Conservation (phyloP, 2,113 vertebrate genomes). For the Engraulis encrasicolus region DNA sequence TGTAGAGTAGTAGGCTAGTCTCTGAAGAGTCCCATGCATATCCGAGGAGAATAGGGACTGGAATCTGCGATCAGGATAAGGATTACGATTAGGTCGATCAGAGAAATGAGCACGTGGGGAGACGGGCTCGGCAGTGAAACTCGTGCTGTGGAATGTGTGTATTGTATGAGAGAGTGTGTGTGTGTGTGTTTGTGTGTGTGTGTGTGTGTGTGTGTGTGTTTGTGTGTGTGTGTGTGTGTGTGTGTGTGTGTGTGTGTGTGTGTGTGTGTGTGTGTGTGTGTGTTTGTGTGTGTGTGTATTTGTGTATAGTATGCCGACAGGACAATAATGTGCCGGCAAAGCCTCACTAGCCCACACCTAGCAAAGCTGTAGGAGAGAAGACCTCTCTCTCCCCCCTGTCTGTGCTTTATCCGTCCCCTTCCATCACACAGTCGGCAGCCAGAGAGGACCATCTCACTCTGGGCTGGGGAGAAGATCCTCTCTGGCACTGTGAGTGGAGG, state of each 20-base stretch:
- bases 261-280: conserved; percentile 3
- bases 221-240: no score
- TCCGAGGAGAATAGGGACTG: not conserved
- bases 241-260: no score
- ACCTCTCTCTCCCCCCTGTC: not conserved
- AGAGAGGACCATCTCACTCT: not conserved
- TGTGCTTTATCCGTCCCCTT: not conserved
- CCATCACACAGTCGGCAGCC: not conserved
- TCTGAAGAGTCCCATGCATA: not conserved
- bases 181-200: no score
- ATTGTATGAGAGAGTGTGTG: no score
- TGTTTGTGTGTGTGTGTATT: not conserved
- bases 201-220: no score
- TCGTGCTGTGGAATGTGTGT: not conserved
- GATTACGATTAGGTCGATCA: not conserved
- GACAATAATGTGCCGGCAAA: not conserved
- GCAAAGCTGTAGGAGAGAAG: not conserved
- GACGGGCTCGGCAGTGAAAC: not conserved
- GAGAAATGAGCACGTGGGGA: not conserved
- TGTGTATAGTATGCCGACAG: not conserved
- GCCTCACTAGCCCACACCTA: conserved; percentile 7
- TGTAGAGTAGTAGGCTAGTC: not conserved
- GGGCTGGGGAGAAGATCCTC: not conserved
- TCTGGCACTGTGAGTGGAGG: not conserved
- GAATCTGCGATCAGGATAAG: no score